A percentile compares a stretch with the other conserved stretches of the same genome.
These are phyloP conservation scores for Xenentodon cancila DNA, from an alignment of 2,797 vertebrate genomes.

Conservation along the genomic window DNA sequence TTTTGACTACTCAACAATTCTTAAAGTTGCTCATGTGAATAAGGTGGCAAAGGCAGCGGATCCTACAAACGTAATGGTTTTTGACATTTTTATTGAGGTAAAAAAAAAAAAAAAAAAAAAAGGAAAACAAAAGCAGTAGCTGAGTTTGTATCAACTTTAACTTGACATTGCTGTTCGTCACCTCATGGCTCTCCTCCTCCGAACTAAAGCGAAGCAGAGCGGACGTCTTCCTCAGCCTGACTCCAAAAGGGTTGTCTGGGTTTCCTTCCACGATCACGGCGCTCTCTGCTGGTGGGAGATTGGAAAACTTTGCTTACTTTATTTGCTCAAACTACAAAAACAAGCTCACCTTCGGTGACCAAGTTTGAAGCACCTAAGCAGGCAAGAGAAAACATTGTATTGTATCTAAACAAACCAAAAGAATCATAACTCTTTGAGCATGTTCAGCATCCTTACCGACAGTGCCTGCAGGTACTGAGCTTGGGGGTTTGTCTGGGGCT, in stretches of 20 bases:
- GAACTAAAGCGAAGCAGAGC: conserved; percentile 78
- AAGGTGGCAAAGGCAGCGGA: no score
- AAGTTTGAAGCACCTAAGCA: no score
- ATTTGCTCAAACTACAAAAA: conserved; percentile 2
- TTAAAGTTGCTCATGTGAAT: no score
- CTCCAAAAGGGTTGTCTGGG: conserved; percentile 84
- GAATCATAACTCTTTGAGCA: not conserved
- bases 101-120: not conserved
- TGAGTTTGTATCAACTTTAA: not conserved
- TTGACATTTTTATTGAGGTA: no score
- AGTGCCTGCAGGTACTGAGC: conserved; percentile 16
- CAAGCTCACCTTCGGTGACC: not conserved
- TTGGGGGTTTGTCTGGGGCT: conserved; percentile 10
- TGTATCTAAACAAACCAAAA: not conserved
- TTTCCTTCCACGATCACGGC: conserved; percentile 45
- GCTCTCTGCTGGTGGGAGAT: conserved; percentile 38
- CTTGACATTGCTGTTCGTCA: not conserved
- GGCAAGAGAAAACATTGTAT: no score
- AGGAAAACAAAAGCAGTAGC: not conserved
- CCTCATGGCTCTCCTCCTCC: conserved; percentile 73
- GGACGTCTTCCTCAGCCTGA: conserved; percentile 85
- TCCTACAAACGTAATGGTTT: no score
- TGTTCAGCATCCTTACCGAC: conserved; percentile 31
- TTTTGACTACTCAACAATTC: no score
- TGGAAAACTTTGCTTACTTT: not conserved